Base-by-base conservation (phyloP, 2,113 vertebrate species). In the Electrona antarctica region DNA sequence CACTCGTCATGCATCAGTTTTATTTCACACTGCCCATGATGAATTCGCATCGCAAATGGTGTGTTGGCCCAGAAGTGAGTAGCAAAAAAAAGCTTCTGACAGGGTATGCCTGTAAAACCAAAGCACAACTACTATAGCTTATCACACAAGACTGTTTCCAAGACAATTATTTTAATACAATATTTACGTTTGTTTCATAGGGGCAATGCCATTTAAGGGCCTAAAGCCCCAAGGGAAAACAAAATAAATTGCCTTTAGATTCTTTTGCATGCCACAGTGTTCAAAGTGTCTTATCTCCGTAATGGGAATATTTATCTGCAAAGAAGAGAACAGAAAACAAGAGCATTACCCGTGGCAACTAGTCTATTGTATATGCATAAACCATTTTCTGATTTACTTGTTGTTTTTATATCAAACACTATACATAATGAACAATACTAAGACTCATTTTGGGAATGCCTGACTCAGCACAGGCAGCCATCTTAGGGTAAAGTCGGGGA, bases 301-400 rank as follows among this genome's bases (percentile, higher is more conserved):
- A 91, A 90, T 90, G 85, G 21, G 88, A 90, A 88, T 91, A 88
- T 88, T 86, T 91, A 88, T 90, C 85, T 69, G 86, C n/a, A 59
- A 72, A 61, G 33, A 41, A 41, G 58, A 59, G 52, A 60, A 81
- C 67, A 70, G 67, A 45, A 6, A 59, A 68, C 82, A 79, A 63
- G 8, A 71, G 75, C 50, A 75, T 82, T 75, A 73, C 84, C 81
- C 28, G 10, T 72, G n/a, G 85, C 76, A 74, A 74, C 69, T 41
- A 41, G 33, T 41, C 33, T 41, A 41, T 6, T 15, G 62, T 65
- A 84, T 80, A 84, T 80, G 76, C 87, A 88, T 88, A 73, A 87
- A 85, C 81, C 64, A 77, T 87, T 57, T 82, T 3, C 33, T 41
- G 33, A 41, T 41, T 41, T 41, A 69, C 67, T 60, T 54, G 54